phyloP scores from a whole-genome alignment of 64 coral and sea anemone species.

The Stylophora pistillata region DNA sequence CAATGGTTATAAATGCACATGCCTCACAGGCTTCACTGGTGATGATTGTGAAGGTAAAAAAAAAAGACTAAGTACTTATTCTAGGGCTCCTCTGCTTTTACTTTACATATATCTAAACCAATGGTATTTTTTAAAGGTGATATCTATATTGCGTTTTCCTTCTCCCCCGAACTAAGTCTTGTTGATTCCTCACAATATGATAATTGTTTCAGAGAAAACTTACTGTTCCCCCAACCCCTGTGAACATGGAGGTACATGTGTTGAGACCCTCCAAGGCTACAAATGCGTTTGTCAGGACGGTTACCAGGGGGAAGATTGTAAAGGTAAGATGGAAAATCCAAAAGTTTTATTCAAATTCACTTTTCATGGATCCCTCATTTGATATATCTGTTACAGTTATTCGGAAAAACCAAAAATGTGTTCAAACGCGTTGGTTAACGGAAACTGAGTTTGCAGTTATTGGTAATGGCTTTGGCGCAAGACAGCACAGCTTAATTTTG shows the following conservation, averaged over 20 bases:
- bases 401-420: no score
- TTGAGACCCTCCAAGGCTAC: constrained; percentile 16
- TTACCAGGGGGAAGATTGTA: background rate
- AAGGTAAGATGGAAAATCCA: background rate
- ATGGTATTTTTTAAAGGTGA: background rate
- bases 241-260: constrained; percentile 21
- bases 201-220: background rate
- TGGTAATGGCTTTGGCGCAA: no score
- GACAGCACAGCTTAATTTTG: background rate
- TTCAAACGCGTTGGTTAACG: no score
- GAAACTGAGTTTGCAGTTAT: no score
- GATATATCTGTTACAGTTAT: no score
- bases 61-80: background rate
- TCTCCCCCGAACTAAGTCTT: no score
- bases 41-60: constrained; percentile 70
- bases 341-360: no score
- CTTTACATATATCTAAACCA: no score
- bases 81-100: no score
- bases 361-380: no score
- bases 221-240: constrained; percentile 30
- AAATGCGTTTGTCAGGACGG: constrained; percentile 12
- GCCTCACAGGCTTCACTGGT: constrained; percentile 42
- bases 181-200: no score
- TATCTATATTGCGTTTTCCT: background rate
- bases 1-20: constrained; percentile 41